phyloP scores from a whole-genome alignment of 2,113 vertebrate genomes.

The Mobula hypostoma region DNA sequence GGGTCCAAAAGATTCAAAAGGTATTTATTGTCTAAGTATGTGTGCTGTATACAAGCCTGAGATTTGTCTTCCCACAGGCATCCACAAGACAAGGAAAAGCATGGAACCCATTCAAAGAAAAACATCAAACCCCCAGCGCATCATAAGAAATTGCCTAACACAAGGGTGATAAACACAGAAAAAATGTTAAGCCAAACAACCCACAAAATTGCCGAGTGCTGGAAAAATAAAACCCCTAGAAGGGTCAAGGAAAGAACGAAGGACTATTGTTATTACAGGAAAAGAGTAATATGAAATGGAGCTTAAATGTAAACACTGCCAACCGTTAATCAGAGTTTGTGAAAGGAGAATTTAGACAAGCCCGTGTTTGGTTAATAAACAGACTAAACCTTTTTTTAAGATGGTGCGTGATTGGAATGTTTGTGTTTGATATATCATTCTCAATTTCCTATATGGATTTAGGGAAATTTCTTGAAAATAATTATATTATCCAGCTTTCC shows the following conservation, averaged over 20 bases:
- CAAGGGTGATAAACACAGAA: background rate
- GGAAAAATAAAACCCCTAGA: constrained; percentile 14
- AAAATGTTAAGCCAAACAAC: background rate
- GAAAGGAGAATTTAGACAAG: constrained; percentile 13
- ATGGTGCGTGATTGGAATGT: constrained; percentile 23
- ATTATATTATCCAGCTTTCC: background rate
- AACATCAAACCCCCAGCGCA: no score
- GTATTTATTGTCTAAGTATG: no score
- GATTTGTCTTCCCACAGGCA: no score
- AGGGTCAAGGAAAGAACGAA: constrained; percentile 15
- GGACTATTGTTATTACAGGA: background rate
- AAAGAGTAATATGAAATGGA: constrained; percentile 18
- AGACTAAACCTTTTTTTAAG: background rate
- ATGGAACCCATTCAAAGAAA: no score
- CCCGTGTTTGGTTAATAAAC: background rate
- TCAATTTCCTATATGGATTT: background rate
- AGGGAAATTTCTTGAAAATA: background rate
- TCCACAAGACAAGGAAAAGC: no score
- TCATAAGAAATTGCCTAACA: no score
- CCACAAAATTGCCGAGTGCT: background rate
- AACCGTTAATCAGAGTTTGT: constrained; percentile 11
- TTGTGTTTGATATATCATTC: background rate
- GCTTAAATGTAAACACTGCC: constrained; percentile 6
- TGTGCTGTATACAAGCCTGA: no score
- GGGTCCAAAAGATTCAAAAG: no score